Evolutionary conservation across 1,140 invertebrate species (phyloP).

Genomic region (Pachyrhynchus sulphureomaculatus): DNA sequence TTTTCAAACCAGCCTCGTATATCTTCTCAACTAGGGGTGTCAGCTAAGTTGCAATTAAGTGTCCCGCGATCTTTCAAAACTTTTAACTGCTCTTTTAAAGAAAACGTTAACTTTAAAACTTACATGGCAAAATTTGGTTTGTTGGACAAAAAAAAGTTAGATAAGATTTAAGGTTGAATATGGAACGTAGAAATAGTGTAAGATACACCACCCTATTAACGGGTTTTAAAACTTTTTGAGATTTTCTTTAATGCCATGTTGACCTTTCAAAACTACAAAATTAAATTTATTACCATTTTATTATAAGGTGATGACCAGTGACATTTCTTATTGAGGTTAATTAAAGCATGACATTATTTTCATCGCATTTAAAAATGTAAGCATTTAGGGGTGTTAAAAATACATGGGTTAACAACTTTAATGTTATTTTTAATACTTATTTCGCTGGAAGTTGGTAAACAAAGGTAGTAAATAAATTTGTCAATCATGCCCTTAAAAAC

Average conservation of each 20-base stretch:
- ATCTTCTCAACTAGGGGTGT: constrained; percentile 9
- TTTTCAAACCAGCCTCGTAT: too few species aligned
- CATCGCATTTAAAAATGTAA: too few species aligned
- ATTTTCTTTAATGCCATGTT: background rate
- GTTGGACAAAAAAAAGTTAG: constrained; percentile 6
- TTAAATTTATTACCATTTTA: background rate
- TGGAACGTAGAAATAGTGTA: background rate
- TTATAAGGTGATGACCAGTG: background rate
- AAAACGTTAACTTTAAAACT: constrained; percentile 11
- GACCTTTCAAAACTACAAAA: background rate
- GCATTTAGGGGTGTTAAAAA: too few species aligned
- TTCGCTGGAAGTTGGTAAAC: too few species aligned
- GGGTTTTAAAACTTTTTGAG: background rate
- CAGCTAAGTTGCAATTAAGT: constrained; percentile 12
- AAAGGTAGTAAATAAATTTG: too few species aligned
- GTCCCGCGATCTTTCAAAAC: constrained; percentile 1
- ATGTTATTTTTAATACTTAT: too few species aligned
- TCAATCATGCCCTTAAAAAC: too few species aligned
- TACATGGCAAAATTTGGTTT: constrained; percentile 20
- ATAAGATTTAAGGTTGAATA: background rate
- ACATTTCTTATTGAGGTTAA: too few species aligned
- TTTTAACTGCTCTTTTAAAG: constrained; percentile 10
- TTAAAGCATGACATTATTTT: too few species aligned
- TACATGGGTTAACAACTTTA: too few species aligned
- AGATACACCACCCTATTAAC: background rate